phyloP scores from a whole-genome alignment of 2,797 vertebrate species.

The Acanthurus lineatus region DNA sequence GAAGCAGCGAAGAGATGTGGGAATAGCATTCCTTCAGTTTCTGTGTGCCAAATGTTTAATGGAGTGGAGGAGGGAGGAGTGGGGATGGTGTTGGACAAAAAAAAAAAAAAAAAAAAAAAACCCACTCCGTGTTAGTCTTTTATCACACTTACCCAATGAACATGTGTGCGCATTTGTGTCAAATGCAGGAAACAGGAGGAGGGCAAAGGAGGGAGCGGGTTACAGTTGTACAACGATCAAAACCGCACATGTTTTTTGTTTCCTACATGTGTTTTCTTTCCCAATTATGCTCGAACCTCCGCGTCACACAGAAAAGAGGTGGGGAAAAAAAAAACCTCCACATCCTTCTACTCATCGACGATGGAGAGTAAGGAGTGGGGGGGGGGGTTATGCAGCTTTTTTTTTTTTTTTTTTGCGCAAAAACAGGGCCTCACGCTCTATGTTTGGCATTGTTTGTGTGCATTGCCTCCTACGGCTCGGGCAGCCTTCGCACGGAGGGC shows the following conservation, averaged over 20 bases:
- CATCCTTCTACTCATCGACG: conserved; percentile 45
- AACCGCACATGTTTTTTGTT: conserved; percentile 77
- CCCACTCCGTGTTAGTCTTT: conserved; percentile 55
- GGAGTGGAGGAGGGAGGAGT: background rate
- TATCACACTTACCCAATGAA: conserved; percentile 56
- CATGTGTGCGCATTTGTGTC: conserved; percentile 65
- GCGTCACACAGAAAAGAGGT: conserved; percentile 34
- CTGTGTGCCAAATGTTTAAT: conserved; percentile 58
- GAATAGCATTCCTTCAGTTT: conserved; percentile 53
- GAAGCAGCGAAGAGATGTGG: conserved; percentile 23
- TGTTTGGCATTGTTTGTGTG: conserved; percentile 78
- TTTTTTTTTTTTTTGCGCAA: background rate
- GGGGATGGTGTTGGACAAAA: background rate
- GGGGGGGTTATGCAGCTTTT: background rate
- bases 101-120: conserved; percentile 27
- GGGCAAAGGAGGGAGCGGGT: conserved; percentile 38
- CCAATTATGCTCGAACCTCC: conserved; percentile 68
- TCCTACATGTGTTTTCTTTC: conserved; percentile 78
- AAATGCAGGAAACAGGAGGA: conserved; percentile 61
- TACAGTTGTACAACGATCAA: conserved; percentile 58
- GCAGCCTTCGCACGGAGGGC: conserved; percentile 48
- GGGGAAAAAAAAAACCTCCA: conserved; percentile 8
- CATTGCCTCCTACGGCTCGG: conserved; percentile 73
- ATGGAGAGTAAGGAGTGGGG: conserved; percentile 31
- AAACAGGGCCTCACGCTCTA: conserved; percentile 62